A percentile compares a stretch with the other conserved stretches of the same genome.
These are phyloP conservation scores for Hemicrepidius hirtus DNA, from an alignment of 2,888 invertebrate species.

Conservation along the genomic window DNA sequence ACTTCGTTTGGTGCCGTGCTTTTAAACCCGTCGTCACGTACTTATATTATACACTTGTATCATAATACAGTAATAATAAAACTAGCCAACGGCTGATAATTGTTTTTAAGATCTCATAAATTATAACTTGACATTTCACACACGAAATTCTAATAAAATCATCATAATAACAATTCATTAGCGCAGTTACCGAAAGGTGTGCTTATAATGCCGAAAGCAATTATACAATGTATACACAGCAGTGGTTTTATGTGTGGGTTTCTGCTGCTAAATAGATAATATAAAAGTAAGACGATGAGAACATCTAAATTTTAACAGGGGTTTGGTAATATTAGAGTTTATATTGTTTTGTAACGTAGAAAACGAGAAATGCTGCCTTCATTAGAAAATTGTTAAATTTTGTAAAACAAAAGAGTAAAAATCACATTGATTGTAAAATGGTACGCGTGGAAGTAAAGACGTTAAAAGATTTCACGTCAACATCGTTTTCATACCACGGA, in stretches of 20 bases:
- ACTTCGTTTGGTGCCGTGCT: too few species aligned
- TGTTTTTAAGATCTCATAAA: too few species aligned
- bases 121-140: too few species aligned
- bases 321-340: not conserved
- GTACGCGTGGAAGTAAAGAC: slow-evolving; percentile 26
- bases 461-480: slow-evolving; percentile 46
- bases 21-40: too few species aligned
- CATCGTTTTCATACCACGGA: slow-evolving; percentile 48
- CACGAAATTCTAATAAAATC: slow-evolving; percentile 11
- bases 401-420: not conserved
- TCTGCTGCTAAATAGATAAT: not conserved
- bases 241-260: slow-evolving; percentile 5
- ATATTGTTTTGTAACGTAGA: not conserved
- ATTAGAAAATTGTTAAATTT: not conserved
- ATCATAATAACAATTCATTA: slow-evolving; percentile 1
- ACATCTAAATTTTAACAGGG: not conserved
- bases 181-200: slow-evolving; percentile 6
- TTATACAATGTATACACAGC: slow-evolving; percentile 11
- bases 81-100: too few species aligned
- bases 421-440: slow-evolving; percentile 23
- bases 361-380: not conserved
- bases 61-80: too few species aligned
- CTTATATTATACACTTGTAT: too few species aligned
- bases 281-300: slow-evolving; percentile 1
- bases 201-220: slow-evolving; percentile 13